Percentiles rank a stretch among this genome's conserved stretches.
phyloP scores from a whole-genome alignment of 2,888 invertebrate species.

The Panzeria rudis region DNA sequence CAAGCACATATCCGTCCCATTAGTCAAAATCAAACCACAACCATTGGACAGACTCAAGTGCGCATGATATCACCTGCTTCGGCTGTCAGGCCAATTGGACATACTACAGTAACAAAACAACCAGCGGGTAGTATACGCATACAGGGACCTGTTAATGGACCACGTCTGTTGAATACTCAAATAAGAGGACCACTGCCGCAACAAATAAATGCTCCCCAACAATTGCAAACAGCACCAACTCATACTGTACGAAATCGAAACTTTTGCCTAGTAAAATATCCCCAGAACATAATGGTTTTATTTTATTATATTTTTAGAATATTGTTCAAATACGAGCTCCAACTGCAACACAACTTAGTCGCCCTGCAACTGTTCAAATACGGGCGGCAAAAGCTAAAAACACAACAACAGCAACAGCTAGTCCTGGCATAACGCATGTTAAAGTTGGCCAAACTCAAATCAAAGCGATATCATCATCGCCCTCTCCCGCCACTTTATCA shows the following conservation, averaged over 20 bases:
- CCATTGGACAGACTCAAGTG: constrained; percentile 86
- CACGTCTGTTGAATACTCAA: constrained; percentile 80
- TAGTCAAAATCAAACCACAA: constrained; percentile 85
- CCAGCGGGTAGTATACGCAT: constrained; percentile 81
- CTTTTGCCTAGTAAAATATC: constrained; percentile 15
- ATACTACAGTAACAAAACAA: constrained; percentile 84
- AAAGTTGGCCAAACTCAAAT: constrained; percentile 84
- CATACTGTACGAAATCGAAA: constrained; percentile 80
- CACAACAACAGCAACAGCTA: constrained; percentile 75
- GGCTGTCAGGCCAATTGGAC: constrained; percentile 82
- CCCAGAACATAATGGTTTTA: not conserved
- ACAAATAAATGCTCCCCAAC: constrained; percentile 78
- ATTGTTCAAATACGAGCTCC: constrained; percentile 83
- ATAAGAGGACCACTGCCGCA: constrained; percentile 79
- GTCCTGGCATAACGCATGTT: constrained; percentile 79
- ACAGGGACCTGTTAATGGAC: constrained; percentile 80
- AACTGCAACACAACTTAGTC: constrained; percentile 79
- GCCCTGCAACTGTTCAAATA: constrained; percentile 82
- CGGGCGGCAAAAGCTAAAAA: constrained; percentile 79
- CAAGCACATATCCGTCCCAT: constrained; percentile 85
- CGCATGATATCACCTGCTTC: constrained; percentile 85
- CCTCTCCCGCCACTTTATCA: constrained; percentile 76
- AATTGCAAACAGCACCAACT: constrained; percentile 81
- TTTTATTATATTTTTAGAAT: constrained; percentile 75
- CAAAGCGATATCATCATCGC: constrained; percentile 79